Percentiles rank a stretch among this genome's conserved stretches.
Conservation (phyloP, 2,888 invertebrate species). For the Drosophila incognita region DNA sequence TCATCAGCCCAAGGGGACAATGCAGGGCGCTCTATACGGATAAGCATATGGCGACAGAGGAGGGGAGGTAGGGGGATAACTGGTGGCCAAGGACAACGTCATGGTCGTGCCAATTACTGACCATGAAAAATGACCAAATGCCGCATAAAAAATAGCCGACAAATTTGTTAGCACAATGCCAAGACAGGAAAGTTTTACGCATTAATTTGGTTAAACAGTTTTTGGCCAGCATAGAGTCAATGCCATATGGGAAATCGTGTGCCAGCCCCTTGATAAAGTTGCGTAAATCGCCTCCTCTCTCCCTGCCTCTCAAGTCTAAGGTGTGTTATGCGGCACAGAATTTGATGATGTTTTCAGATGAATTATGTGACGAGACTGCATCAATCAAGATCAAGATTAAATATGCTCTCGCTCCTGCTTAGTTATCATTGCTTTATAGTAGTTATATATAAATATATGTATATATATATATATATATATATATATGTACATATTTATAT, state of each 20-base stretch:
- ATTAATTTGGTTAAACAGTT: slow-evolving; percentile 60
- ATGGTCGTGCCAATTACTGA: slow-evolving; percentile 59
- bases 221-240: slow-evolving; percentile 18
- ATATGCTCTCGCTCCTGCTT: not conserved
- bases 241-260: slow-evolving; percentile 11
- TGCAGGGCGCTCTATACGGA: slow-evolving; percentile 35
- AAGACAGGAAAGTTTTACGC: slow-evolving; percentile 45
- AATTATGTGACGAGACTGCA: not conserved
- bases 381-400: slow-evolving; percentile 9
- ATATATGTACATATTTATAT: not conserved
- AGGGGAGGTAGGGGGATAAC: not conserved
- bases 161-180: slow-evolving; percentile 29
- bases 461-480: not conserved
- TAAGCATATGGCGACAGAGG: not conserved
- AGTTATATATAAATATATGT: not conserved
- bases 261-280: not conserved
- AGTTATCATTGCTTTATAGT: not conserved
- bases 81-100: slow-evolving; percentile 19
- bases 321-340: not conserved
- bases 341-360: slow-evolving; percentile 10
- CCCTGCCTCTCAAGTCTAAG: not conserved
- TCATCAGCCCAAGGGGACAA: slow-evolving; percentile 65
- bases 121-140: slow-evolving; percentile 61
- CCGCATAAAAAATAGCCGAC: slow-evolving; percentile 54
- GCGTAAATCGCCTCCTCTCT: not conserved